Percentiles rank a stretch among this genome's conserved stretches.
These are phyloP conservation scores for Mus spretus DNA, from an alignment of 2,797 vertebrate genomes.

Conservation along the genomic window DNA sequence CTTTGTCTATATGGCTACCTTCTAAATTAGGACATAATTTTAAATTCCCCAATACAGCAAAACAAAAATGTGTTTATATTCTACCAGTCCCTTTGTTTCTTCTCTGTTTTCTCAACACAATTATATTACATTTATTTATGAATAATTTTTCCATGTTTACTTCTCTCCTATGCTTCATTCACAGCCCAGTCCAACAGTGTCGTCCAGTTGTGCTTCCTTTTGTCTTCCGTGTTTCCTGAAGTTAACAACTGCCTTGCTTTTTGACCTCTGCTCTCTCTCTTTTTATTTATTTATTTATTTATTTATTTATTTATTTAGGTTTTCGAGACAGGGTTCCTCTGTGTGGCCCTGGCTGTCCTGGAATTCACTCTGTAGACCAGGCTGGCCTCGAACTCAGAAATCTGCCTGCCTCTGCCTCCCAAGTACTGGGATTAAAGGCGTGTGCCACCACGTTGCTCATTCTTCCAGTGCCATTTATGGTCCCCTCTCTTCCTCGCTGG, in stretches of 20 bases:
- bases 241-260: not conserved
- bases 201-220: rapidly evolving
- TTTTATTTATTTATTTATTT: no score
- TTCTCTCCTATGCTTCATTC: rapidly evolving
- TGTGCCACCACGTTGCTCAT: no score
- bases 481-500: rapidly evolving
- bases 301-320: no score
- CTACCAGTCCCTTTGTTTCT: not conserved
- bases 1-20: not conserved
- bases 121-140: not conserved
- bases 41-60: rapidly evolving
- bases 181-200: rapidly evolving
- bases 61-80: rapidly evolving
- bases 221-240: not conserved
- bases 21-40: not conserved
- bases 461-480: not conserved
- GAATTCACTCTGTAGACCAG: no score
- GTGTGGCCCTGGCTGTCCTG: no score
- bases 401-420: no score
- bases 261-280: not conserved
- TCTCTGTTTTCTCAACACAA: not conserved
- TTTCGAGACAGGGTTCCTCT: no score
- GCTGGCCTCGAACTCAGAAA: no score
- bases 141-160: not conserved
- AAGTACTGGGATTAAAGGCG: no score